Evolutionary conservation across 37 sponge, comb jelly and placozoan species (phyloP).

Genomic region (Amphimedon queenslandica): DNA sequence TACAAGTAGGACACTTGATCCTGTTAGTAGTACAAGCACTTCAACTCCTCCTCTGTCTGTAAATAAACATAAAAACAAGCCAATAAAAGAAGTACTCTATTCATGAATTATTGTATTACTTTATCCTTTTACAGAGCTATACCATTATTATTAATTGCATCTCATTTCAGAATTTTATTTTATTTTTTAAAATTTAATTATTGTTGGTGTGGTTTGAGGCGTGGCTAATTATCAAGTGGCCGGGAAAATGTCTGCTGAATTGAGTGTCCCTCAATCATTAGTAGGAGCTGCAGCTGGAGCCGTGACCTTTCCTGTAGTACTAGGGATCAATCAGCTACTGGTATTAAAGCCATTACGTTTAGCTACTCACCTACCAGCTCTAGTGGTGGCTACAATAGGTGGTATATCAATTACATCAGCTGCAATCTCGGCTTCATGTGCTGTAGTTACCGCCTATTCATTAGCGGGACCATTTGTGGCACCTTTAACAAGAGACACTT

Average conservation of each 20-base stretch:
- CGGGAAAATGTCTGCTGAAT: background rate
- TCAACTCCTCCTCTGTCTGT: background rate
- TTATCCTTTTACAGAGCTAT: too few species aligned
- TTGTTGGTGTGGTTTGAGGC: background rate
- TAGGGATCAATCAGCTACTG: constrained; percentile 30
- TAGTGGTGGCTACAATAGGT: constrained; percentile 31
- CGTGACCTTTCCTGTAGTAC: constrained; percentile 50
- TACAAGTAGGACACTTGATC: too few species aligned
- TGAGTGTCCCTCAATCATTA: background rate
- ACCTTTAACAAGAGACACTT: background rate
- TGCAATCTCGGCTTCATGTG: constrained; percentile 35
- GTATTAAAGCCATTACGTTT: constrained; percentile 65
- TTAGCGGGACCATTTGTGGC: background rate
- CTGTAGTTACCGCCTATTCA: constrained; percentile 7
- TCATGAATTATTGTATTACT: too few species aligned
- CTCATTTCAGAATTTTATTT: too few species aligned
- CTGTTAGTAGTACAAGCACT: background rate
- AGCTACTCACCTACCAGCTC: background rate
- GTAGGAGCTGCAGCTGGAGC: constrained; percentile 21
- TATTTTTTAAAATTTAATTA: too few species aligned
- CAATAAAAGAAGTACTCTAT: background rate
- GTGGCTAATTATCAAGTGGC: background rate
- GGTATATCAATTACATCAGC: constrained; percentile 32
- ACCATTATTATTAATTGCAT: too few species aligned
- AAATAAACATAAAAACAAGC: background rate